phyloP scores from a whole-genome alignment of 1,140 invertebrate species.

The Papilio helenus region DNA sequence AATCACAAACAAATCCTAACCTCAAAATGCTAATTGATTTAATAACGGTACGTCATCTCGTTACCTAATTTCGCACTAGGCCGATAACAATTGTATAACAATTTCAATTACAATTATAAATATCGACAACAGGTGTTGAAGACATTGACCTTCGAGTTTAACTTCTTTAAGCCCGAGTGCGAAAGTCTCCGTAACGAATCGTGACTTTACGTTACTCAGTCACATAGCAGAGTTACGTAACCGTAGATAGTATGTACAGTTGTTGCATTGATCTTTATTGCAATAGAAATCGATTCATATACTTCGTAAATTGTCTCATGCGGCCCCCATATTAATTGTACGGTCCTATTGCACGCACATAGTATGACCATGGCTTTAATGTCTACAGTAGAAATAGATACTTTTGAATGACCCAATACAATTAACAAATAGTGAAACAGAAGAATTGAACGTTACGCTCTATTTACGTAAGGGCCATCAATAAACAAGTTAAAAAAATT shows the following conservation, averaged over 20 bases:
- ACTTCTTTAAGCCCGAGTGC: constrained; percentile 41
- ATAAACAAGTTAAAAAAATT: neutral
- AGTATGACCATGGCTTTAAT: constrained; percentile 10
- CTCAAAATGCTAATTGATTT: neutral
- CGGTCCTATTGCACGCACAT: neutral
- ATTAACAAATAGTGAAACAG: neutral
- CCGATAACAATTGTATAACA: constrained; percentile 34
- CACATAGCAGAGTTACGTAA: constrained; percentile 12
- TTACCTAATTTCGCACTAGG: constrained; percentile 44
- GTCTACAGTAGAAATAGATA: neutral
- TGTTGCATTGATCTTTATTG: constrained; percentile 14
- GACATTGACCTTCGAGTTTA: constrained; percentile 57
- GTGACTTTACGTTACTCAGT: constrained; percentile 25
- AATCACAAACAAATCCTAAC: neutral
- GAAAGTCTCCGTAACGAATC: constrained; percentile 41
- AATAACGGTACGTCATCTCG: constrained; percentile 22
- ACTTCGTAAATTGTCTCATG: neutral
- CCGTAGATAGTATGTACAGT: neutral
- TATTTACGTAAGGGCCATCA: neutral
- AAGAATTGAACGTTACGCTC: too few relatives aligned
- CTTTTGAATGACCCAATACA: neutral
- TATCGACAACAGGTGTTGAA: constrained; percentile 43
- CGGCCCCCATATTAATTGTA: constrained; percentile 13
- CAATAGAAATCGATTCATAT: constrained; percentile 21
- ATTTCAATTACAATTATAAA: constrained; percentile 24